phyloP scores from a whole-genome alignment of 2,797 vertebrate species.

The Enteromius fasciolatus region DNA sequence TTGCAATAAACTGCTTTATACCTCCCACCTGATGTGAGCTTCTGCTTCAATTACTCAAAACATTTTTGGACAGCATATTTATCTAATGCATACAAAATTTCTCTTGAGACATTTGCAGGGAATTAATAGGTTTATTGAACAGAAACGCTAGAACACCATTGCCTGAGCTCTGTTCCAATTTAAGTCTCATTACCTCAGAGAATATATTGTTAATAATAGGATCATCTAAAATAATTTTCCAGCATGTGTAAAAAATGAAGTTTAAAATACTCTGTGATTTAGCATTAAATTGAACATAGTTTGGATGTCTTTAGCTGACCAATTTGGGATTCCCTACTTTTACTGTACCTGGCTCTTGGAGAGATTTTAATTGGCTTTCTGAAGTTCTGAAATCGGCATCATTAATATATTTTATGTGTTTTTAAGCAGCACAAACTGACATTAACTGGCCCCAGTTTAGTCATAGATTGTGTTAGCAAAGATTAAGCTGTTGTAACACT shows the following conservation, averaged over 20 bases:
- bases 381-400: background rate
- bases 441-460: background rate
- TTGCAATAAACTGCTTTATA: constrained; percentile 63
- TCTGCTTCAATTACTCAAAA: background rate
- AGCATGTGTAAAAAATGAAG: background rate
- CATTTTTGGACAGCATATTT: background rate
- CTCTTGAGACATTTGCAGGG: background rate
- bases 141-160: background rate
- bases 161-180: constrained; percentile 2
- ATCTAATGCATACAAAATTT: constrained; percentile 7
- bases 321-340: background rate
- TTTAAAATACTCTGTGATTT: background rate
- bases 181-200: background rate
- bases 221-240: constrained; percentile 1
- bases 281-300: background rate
- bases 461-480: background rate
- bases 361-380: background rate
- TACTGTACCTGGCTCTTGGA: background rate
- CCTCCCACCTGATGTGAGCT: constrained; percentile 22
- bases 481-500: background rate
- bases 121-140: constrained; percentile 4
- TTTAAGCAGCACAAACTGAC: constrained; percentile 1
- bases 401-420: background rate
- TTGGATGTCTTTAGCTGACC: background rate
- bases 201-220: constrained; percentile 17